A percentile compares a stretch with the other conserved stretches of the same genome.
Evolutionary conservation across 2,888 invertebrate species (phyloP).

Genomic region (Drosophila rellima): DNA sequence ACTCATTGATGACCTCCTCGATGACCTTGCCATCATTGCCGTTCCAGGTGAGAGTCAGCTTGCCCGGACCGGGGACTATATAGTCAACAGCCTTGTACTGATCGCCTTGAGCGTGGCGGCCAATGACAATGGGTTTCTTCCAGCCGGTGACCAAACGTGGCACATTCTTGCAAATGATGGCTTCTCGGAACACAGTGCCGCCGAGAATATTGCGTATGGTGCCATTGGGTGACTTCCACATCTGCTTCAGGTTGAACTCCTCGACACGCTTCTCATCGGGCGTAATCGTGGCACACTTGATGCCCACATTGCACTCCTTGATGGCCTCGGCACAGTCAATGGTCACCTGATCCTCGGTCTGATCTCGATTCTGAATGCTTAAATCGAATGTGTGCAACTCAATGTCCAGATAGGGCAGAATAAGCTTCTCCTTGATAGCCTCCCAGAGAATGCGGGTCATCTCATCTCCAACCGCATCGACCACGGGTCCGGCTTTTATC

Average conservation of each 20-base stretch:
- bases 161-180: slow-evolving; percentile 96
- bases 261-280: slow-evolving; percentile 98
- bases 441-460: slow-evolving; percentile 99
- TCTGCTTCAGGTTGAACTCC: slow-evolving; percentile 94
- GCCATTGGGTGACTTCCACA: slow-evolving; percentile 97
- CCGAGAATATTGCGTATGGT: slow-evolving; percentile 95
- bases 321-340: slow-evolving; percentile 98
- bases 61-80: slow-evolving; percentile 96
- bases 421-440: slow-evolving; percentile 97
- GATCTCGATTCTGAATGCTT: slow-evolving; percentile 97
- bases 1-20: slow-evolving; percentile 92
- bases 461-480: slow-evolving; percentile 96
- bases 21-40: slow-evolving; percentile 88
- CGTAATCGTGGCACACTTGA: slow-evolving; percentile 99
- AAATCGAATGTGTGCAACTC: slow-evolving; percentile 97
- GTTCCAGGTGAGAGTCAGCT: slow-evolving; percentile 92
- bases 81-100: slow-evolving; percentile 99
- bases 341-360: slow-evolving; percentile 97
- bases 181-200: slow-evolving; percentile 91
- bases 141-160: slow-evolving; percentile 97
- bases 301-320: slow-evolving; percentile 98
- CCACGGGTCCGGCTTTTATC: slow-evolving; percentile 94
- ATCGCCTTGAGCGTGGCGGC: slow-evolving; percentile 99
- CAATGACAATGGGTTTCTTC: slow-evolving; percentile 98
- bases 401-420: slow-evolving; percentile 97